Conservation (phyloP, 2,797 vertebrate genomes). For the Masticophis lateralis region DNA sequence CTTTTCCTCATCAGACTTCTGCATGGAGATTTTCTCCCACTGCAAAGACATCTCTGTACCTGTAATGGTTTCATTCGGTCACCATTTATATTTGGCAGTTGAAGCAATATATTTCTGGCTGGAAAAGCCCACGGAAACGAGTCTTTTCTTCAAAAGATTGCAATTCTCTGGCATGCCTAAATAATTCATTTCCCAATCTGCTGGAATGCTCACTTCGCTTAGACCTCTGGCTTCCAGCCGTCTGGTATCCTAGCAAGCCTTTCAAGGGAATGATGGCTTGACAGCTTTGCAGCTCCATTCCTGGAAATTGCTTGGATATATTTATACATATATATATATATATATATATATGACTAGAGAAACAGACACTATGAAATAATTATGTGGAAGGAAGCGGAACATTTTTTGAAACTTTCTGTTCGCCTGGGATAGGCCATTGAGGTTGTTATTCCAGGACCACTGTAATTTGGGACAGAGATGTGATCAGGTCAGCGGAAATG, state of each 20-base stretch:
- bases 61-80: neutral
- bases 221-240: neutral
- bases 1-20: neutral
- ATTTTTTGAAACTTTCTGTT: neutral
- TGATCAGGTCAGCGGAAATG: neutral
- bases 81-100: neutral
- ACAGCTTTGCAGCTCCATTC: neutral
- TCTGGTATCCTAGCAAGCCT: neutral
- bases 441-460: neutral
- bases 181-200: neutral
- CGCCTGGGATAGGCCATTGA: neutral
- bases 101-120: neutral
- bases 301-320: neutral
- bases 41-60: neutral
- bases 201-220: neutral
- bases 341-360: neutral
- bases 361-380: neutral
- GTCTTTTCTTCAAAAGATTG: neutral
- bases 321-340: neutral
- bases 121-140: neutral
- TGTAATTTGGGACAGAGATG: neutral
- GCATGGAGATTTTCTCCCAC: neutral
- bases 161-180: neutral
- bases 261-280: neutral
- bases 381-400: neutral